Base-by-base conservation (phyloP, 2,888 invertebrate genomes). In the Morpho helenor region DNA sequence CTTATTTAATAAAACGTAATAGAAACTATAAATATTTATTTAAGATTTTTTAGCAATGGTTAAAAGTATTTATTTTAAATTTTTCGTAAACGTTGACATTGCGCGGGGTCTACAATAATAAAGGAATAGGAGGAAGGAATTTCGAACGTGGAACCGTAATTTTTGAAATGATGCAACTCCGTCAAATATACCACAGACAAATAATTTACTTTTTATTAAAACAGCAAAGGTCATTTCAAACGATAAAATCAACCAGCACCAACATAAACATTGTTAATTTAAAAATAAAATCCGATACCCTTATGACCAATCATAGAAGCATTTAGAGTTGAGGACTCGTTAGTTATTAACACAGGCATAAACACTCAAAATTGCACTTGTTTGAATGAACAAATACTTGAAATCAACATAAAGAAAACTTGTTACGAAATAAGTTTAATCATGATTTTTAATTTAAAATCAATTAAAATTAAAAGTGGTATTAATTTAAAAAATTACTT, bases 271-370 rank as follows among this genome's bases (percentile, higher is more conserved):
- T 43, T 6, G 8, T 31, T 52, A 22, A 31, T 42, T 7, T 50
- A 44, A 40, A 41, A 50, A 47, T 51, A 44, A 43, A 44, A 48
- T 48, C 65, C 64, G 59, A 49, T 66, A 68, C 66, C 68, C 65
- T 60, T 56, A 59, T 52, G 56, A 60, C 63, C 66, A 64, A 66
- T 64, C 67, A 50, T 62, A 67, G 68, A 65, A 59, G 8, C 31
- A 31, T 31, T 5, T 5, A 31, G 31, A 2, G 5, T 3, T 31
- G 31, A 31, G 31, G 31, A 56, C 53, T 56, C 50, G 58, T 49
- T 55, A 55, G 60, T 64, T 64, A 65, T 60, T 63, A 50, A 56
- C 42, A 40, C 50, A 53, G n/a, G 23, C 3, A 49, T 48, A 51
- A 47, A 23, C 41, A 40, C 31, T 31, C 47, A 42, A 43, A 55